These are phyloP conservation scores for Adineta ricciae DNA, from an alignment of 2,888 invertebrate species.

Conservation along the genomic window DNA sequence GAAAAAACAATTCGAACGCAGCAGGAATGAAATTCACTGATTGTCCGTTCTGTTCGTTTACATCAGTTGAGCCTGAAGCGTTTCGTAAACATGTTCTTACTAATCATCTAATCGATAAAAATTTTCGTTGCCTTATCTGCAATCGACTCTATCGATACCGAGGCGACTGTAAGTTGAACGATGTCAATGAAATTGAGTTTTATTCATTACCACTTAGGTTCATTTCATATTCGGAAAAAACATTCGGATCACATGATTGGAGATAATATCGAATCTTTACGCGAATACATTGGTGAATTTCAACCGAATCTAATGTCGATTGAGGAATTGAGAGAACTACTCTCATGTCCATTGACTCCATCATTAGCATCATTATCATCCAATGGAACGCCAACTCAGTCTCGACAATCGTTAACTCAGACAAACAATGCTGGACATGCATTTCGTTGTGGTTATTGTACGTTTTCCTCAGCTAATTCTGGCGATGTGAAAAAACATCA, in stretches of 20 bases:
- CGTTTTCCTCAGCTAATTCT: slow-evolving; percentile 28
- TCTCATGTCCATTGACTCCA: not conserved
- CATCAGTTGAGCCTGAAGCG: not conserved
- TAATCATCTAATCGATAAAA: slow-evolving; percentile 30
- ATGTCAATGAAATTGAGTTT: not conserved
- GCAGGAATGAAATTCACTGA: not conserved
- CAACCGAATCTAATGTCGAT: not conserved
- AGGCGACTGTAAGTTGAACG: slow-evolving; percentile 23
- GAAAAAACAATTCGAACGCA: not conserved
- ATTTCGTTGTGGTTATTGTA: slow-evolving; percentile 32
- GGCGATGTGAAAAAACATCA: slow-evolving; percentile 34
- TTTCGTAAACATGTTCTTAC: slow-evolving; percentile 29
- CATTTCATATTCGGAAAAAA: slow-evolving; percentile 22
- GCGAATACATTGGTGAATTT: slow-evolving; percentile 11
- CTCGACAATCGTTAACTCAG: not conserved
- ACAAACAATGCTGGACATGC: not conserved
- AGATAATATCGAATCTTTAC: not conserved
- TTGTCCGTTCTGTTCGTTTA: slow-evolving; percentile 32
- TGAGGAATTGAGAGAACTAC: not conserved
- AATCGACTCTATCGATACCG: slow-evolving; percentile 32
- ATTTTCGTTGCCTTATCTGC: slow-evolving; percentile 31
- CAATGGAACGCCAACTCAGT: not conserved
- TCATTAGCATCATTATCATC: not conserved
- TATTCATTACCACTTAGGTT: not conserved
- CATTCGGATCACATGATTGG: not conserved